These are phyloP conservation scores for Epizoanthus illoricatus DNA, from an alignment of 92 coral and sea anemone genomes.

Conservation along the genomic window DNA sequence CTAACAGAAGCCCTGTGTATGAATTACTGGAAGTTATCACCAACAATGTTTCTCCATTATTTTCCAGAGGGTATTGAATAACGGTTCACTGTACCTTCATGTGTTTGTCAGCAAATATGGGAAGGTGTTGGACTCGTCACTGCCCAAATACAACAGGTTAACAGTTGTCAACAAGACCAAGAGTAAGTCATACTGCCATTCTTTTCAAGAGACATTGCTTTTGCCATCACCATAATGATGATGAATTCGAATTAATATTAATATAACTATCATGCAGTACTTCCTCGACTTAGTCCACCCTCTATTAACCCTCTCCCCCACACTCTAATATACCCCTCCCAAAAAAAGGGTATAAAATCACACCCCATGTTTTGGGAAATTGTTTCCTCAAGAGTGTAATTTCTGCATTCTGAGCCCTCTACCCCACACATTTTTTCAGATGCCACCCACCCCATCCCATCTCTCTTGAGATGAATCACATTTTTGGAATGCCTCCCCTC, in stretches of 20 bases:
- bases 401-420: too few species aligned
- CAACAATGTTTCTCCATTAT: background rate
- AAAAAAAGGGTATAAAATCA: too few species aligned
- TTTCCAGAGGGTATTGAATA: conserved; percentile 65
- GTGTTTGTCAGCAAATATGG: conserved; percentile 77
- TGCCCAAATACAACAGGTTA: conserved; percentile 71
- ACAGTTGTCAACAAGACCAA: conserved; percentile 80
- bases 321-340: too few species aligned
- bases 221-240: too few species aligned
- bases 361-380: too few species aligned
- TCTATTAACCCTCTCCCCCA: background rate
- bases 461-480: too few species aligned
- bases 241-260: too few species aligned
- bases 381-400: too few species aligned
- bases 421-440: too few species aligned
- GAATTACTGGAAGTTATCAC: background rate
- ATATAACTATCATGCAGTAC: background rate
- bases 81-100: conserved; percentile 92
- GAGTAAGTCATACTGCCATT: conserved; percentile 57
- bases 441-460: too few species aligned
- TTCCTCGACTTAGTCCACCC: background rate
- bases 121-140: conserved; percentile 71
- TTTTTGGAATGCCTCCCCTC: too few species aligned
- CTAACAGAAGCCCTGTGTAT: background rate
- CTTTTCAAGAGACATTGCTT: background rate